Conservation (phyloP, 2,113 vertebrate genomes). For the Protobothrops flavoviridis region DNA sequence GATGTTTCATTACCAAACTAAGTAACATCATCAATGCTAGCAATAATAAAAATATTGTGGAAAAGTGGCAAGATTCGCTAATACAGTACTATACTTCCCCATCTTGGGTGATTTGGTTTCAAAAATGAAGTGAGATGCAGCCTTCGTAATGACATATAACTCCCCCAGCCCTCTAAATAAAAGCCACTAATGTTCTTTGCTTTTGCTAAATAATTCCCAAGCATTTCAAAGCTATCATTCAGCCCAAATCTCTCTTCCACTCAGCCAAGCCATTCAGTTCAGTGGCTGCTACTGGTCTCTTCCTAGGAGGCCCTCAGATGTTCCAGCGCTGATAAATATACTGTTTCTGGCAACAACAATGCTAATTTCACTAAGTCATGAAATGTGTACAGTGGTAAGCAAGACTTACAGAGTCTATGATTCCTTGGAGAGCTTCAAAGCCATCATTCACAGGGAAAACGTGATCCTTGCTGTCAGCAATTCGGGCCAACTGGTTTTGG, state of each 20-base stretch:
- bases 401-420: constrained; percentile 92
- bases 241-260: too few relatives aligned
- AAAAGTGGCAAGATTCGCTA: neutral
- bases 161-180: neutral
- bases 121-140: neutral
- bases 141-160: neutral
- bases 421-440: constrained; percentile 92
- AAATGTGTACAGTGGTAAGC: neutral
- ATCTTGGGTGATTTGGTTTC: neutral
- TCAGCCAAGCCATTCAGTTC: neutral
- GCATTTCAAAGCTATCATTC: neutral
- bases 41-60: neutral
- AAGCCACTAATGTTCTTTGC: neutral
- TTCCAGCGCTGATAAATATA: neutral
- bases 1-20: neutral
- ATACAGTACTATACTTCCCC: neutral
- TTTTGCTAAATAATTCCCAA: neutral
- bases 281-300: neutral
- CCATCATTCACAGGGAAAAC: constrained; percentile 98
- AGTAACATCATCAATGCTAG: neutral
- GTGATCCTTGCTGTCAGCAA: constrained; percentile 96
- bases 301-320: neutral
- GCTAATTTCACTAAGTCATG: neutral
- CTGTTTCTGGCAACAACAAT: neutral
- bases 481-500: constrained; percentile 85